Conservation (phyloP, 2,888 invertebrate genomes). For the Synanthedon vespiformis region DNA sequence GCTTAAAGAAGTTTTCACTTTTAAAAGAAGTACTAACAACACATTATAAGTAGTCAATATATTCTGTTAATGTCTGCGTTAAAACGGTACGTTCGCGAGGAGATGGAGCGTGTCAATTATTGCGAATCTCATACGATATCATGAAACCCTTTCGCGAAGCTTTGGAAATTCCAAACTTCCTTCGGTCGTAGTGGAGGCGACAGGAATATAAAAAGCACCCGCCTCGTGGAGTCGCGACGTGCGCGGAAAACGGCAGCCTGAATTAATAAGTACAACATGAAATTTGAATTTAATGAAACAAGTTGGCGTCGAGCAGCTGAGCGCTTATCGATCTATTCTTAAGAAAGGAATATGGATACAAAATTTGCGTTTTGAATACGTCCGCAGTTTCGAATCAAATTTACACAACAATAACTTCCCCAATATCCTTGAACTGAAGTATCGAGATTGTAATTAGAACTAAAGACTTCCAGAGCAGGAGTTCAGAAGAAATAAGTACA, state of each 20-base stretch:
- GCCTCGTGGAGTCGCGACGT: constrained; percentile 35
- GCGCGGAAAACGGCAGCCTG: constrained; percentile 49
- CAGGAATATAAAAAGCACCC: constrained; percentile 46
- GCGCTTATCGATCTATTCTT: constrained; percentile 51
- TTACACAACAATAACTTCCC: too few species aligned
- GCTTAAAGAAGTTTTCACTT: too few species aligned
- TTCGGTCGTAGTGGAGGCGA: constrained; percentile 5
- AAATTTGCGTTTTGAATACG: constrained; percentile 1
- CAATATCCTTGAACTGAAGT: too few species aligned
- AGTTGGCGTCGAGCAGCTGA: constrained; percentile 63
- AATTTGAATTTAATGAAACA: constrained; percentile 73
- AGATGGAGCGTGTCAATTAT: constrained; percentile 12
- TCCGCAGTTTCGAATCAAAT: not conserved
- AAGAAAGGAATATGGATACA: constrained; percentile 27
- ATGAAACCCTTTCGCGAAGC: constrained; percentile 15
- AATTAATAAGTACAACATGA: constrained; percentile 71
- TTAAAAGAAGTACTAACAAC: too few species aligned
- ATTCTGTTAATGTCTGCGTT: not conserved
- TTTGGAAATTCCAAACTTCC: constrained; percentile 20
- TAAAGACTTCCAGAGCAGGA: too few species aligned
- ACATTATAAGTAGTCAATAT: not conserved
- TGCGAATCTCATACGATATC: constrained; percentile 8
- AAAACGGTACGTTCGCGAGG: not conserved
- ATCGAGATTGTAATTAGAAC: too few species aligned
- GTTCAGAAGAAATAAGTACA: too few species aligned